Evolutionary conservation across 2,797 vertebrate genomes (phyloP), one percentile per base, ranked within the genome.

Genomic region (Centroberyx gerrardi): DNA sequence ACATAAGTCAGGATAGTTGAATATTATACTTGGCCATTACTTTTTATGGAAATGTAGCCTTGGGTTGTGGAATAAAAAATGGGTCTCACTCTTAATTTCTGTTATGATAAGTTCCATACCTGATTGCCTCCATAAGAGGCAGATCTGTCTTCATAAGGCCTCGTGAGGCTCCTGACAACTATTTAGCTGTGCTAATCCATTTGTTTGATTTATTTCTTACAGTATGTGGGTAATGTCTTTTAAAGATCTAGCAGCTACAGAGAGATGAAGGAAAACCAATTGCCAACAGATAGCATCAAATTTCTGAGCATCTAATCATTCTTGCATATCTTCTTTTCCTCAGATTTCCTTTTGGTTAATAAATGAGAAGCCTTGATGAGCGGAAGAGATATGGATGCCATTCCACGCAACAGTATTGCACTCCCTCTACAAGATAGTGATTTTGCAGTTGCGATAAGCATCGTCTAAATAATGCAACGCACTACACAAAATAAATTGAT

Each of bases 31-130:
- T 74, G 85, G 86, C 90, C 92, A 93, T 95, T 94, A 92, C 88
- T 92, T 94, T 94, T 94, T 93, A 94, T 96, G 93, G 92, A 95
- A 95, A 94, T 93, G 80, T 87, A 88, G 92, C 93, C 93, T 90
- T 80, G 80, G 90, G 93, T 92, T 88, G 86, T 88, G 84, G 85
- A 85, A 94, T 94, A 94, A 93, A 90, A 91, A 95, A 93, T 93
- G 87, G 88, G 85, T 85, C 88, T 85, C 81, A 86, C 77, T 93
- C 92, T 93, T 95, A 94, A 95, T 95, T 95, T 94, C 88, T 95
- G 91, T 94, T 95, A 95, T 94, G 92, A 92, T 95, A 95, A 93
- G 91, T 94, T 92, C 93, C 90, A 93, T 91, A 94, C 92, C 91
- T 94, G 92, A 94, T 94, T 94, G 93, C 90, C 91, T 87, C 90